Evolutionary conservation across 1,140 invertebrate species (phyloP).

Genomic region (Aphaenogaster ashmeadi): DNA sequence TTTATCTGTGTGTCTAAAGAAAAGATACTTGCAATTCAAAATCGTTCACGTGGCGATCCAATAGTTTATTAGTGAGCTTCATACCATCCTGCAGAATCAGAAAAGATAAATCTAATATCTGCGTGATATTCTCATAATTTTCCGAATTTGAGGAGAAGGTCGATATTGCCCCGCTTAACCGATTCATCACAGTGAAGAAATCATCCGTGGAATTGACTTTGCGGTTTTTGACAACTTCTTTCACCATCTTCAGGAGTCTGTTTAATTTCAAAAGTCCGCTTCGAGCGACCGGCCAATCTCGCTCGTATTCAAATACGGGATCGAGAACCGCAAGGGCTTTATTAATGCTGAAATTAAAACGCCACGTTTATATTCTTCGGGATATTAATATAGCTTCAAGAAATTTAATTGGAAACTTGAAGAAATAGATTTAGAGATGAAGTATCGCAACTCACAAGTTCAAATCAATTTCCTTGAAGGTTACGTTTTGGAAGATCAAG

Average conservation of each 20-base stretch:
- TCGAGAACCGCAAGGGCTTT: constrained; percentile 76
- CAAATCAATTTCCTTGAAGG: constrained; percentile 81
- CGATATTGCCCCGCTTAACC: constrained; percentile 46
- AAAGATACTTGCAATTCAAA: constrained; percentile 51
- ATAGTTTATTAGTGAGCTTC: constrained; percentile 76
- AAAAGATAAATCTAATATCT: constrained; percentile 75
- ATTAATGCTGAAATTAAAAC: constrained; percentile 76
- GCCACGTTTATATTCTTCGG: constrained; percentile 2
- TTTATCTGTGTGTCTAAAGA: neutral
- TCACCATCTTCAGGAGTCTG: constrained; percentile 75
- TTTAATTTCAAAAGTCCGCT: constrained; percentile 77
- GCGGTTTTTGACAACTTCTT: constrained; percentile 65
- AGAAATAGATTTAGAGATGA: neutral
- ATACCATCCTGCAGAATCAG: constrained; percentile 77
- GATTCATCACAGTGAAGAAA: constrained; percentile 64
- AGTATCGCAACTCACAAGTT: constrained; percentile 77
- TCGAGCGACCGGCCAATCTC: constrained; percentile 75
- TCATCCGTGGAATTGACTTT: neutral
- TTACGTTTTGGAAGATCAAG: constrained; percentile 78
- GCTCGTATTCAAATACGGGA: constrained; percentile 78
- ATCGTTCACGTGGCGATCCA: constrained; percentile 70
- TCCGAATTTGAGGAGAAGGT: constrained; percentile 23
- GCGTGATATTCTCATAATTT: constrained; percentile 73
- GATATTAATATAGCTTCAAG: neutral
- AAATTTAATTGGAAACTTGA: neutral